Conservation (phyloP, 2,888 invertebrate species). For the Exephanes ischioxanthus region DNA sequence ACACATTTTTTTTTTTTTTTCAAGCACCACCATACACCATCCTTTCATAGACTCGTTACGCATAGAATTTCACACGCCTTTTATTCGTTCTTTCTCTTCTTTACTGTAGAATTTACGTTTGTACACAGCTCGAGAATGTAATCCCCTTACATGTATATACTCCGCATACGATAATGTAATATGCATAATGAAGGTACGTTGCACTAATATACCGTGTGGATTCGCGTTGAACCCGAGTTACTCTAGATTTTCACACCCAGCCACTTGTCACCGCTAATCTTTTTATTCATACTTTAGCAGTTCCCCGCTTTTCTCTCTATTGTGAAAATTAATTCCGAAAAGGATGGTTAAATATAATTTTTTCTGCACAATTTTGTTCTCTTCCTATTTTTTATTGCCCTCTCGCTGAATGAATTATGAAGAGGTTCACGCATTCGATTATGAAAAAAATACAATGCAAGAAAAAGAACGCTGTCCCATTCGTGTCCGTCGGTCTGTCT, state of each 20-base stretch:
- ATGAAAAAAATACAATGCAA: too few species aligned
- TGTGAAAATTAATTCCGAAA: neutral
- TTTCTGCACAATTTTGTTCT: neutral
- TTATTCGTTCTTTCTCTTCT: slow-evolving; percentile 35
- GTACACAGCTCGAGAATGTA: slow-evolving; percentile 27
- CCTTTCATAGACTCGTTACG: slow-evolving; percentile 40
- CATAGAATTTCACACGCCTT: slow-evolving; percentile 38
- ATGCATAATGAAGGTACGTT: neutral
- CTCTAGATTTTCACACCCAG: slow-evolving; percentile 21
- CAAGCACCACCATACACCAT: slow-evolving; percentile 15
- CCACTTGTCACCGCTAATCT: slow-evolving; percentile 7
- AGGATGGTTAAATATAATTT: neutral
- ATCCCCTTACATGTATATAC: slow-evolving; percentile 5
- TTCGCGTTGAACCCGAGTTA: slow-evolving; percentile 20
- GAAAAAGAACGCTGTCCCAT: too few species aligned
- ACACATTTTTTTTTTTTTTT: slow-evolving; percentile 58
- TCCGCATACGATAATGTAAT: slow-evolving; percentile 10
- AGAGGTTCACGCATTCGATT: too few species aligned
- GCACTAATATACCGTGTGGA: neutral
- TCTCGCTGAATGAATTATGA: neutral
- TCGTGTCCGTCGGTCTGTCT: too few species aligned
- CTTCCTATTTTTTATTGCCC: neutral
- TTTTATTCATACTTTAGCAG: slow-evolving; percentile 24
- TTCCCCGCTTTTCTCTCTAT: slow-evolving; percentile 7
- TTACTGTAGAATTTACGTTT: slow-evolving; percentile 9